A percentile compares a stretch with the other conserved stretches of the same genome.
These are phyloP conservation scores for Lycaena phlaeas DNA, from an alignment of 2,888 invertebrate species.

Conservation along the genomic window DNA sequence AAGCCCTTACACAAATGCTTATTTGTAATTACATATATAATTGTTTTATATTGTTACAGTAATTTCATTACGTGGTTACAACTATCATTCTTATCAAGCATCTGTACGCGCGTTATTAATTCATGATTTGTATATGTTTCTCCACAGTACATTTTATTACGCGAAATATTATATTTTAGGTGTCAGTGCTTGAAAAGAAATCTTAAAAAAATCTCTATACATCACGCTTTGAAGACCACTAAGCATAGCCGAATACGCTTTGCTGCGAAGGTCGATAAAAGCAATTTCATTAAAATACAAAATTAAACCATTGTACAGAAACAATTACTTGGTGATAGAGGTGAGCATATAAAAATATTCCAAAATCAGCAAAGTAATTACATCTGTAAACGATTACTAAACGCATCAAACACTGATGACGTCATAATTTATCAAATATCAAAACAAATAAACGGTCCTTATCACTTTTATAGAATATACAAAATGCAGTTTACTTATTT, in stretches of 20 bases:
- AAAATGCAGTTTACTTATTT: constrained; percentile 75
- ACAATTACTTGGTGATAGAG: constrained; percentile 66
- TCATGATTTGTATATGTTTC: constrained; percentile 24
- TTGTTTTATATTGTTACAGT: constrained; percentile 70
- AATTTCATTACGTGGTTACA: constrained; percentile 72
- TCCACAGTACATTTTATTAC: constrained; percentile 20
- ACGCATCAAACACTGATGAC: constrained; percentile 62
- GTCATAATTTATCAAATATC: constrained; percentile 70
- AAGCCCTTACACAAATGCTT: constrained; percentile 77
- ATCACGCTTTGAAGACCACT: constrained; percentile 63
- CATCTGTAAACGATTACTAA: constrained; percentile 54
- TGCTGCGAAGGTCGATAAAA: constrained; percentile 55
- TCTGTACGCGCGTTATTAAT: constrained; percentile 37
- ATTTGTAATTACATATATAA: constrained; percentile 62
- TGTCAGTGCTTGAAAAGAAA: constrained; percentile 64
- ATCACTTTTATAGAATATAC: constrained; percentile 74
- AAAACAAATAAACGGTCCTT: constrained; percentile 72
- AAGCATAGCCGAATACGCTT: constrained; percentile 58
- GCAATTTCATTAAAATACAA: constrained; percentile 55
- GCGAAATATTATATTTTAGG: constrained; percentile 22
- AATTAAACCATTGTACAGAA: constrained; percentile 49
- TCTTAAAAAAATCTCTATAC: constrained; percentile 67
- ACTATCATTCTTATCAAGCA: constrained; percentile 60
- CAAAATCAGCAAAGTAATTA: constrained; percentile 69
- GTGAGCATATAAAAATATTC: constrained; percentile 69